phyloP scores from a whole-genome alignment of 2,888 invertebrate species.

The Pristionchus entomophagus region DNA sequence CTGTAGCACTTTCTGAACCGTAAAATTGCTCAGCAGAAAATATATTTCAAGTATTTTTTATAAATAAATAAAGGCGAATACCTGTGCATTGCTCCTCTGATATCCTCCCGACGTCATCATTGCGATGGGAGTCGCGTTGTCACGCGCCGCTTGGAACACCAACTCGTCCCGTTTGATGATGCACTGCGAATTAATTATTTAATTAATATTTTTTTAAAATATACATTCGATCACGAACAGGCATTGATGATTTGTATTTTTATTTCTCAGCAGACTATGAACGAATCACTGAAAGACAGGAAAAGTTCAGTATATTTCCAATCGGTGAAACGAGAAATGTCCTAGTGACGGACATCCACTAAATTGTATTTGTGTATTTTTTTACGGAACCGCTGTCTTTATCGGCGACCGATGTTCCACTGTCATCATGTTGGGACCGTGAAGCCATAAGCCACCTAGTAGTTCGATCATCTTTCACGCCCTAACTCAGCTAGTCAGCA shows the following conservation, averaged over 20 bases:
- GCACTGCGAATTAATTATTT: constrained; percentile 80
- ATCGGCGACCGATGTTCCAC: too few relatives aligned
- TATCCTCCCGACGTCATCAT: constrained; percentile 86
- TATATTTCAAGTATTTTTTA: too few relatives aligned
- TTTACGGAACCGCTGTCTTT: too few relatives aligned
- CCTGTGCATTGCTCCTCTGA: constrained; percentile 84
- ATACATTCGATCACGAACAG: background rate
- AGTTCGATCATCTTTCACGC: too few relatives aligned
- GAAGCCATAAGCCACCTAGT: too few relatives aligned
- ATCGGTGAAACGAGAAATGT: background rate
- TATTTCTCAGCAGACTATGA: background rate
- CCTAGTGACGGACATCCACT: too few relatives aligned
- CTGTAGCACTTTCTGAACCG: too few relatives aligned
- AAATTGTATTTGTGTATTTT: too few relatives aligned
- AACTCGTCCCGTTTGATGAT: constrained; percentile 88
- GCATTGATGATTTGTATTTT: background rate
- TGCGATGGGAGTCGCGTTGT: constrained; percentile 62
- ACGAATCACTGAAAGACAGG: background rate
- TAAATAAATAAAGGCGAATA: too few relatives aligned
- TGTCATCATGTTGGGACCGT: too few relatives aligned
- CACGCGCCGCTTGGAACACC: constrained; percentile 84
- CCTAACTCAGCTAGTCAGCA: too few relatives aligned
- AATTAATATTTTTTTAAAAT: background rate
- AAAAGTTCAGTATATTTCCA: background rate
- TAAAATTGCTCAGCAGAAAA: too few relatives aligned